Evolutionary conservation across 2,113 vertebrate species (phyloP).

Genomic region (Notiomystis cincta): DNA sequence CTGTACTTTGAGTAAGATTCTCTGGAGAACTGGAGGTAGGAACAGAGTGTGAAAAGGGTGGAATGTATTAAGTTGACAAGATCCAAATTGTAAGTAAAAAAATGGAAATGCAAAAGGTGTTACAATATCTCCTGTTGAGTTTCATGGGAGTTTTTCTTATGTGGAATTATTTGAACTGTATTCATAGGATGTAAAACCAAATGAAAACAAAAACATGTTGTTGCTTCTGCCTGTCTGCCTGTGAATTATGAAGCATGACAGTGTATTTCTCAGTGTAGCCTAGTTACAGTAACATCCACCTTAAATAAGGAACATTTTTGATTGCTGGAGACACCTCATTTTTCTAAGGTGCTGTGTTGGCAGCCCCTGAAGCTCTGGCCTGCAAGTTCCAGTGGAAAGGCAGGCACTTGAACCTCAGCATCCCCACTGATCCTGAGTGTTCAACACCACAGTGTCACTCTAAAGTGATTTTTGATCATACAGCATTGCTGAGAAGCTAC

Average conservation of each 20-base stretch:
- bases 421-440: neutral
- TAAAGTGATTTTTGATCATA: neutral
- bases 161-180: neutral
- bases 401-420: neutral
- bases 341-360: neutral
- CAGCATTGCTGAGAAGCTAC: neutral
- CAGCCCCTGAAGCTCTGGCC: neutral
- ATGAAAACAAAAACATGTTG: neutral
- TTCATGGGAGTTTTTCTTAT: neutral
- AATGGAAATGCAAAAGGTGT: neutral
- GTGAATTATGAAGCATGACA: neutral
- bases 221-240: neutral
- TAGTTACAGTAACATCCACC: neutral
- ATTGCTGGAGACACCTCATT: neutral
- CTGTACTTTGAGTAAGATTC: neutral
- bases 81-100: neutral
- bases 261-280: neutral
- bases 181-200: neutral
- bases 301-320: neutral
- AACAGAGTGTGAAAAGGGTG: neutral
- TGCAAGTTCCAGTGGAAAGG: neutral
- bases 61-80: neutral
- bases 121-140: neutral
- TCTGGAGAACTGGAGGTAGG: neutral
- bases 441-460: neutral